Conservation (phyloP, 2,113 vertebrate genomes). For the Thryonomys swinderianus region DNA sequence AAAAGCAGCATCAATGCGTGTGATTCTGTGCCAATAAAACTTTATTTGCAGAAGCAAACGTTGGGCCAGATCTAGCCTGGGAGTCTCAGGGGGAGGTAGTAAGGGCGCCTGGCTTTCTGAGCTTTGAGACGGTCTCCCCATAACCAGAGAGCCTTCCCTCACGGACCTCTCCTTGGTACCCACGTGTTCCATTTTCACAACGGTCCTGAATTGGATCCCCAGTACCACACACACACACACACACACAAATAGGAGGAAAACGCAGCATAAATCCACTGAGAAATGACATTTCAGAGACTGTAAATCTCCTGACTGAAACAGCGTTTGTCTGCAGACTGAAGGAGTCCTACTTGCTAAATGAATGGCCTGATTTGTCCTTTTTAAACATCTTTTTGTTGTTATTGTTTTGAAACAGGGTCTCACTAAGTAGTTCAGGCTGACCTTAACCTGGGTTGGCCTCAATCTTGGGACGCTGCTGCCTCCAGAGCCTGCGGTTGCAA, state of each 20-base stretch:
- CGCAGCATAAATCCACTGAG: neutral
- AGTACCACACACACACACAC: too few relatives aligned
- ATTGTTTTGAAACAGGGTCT: neutral
- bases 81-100: neutral
- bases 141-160: neutral
- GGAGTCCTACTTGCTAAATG: neutral
- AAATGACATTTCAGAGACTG: neutral
- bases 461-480: neutral
- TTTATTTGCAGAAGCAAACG: neutral
- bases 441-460: neutral
- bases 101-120: neutral
- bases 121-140: neutral
- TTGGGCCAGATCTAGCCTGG: neutral
- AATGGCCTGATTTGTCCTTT: neutral
- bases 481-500: neutral
- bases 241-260: neutral
- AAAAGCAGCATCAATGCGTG: neutral
- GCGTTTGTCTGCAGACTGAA: neutral
- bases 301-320: neutral
- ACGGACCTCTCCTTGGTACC: neutral
- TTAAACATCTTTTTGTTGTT: neutral
- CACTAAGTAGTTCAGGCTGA: neutral
- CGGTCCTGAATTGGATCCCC: neutral
- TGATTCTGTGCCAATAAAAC: neutral
- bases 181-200: neutral